Evolutionary conservation across 2,797 vertebrate species (phyloP).

Genomic region (Glossophaga mutica): DNA sequence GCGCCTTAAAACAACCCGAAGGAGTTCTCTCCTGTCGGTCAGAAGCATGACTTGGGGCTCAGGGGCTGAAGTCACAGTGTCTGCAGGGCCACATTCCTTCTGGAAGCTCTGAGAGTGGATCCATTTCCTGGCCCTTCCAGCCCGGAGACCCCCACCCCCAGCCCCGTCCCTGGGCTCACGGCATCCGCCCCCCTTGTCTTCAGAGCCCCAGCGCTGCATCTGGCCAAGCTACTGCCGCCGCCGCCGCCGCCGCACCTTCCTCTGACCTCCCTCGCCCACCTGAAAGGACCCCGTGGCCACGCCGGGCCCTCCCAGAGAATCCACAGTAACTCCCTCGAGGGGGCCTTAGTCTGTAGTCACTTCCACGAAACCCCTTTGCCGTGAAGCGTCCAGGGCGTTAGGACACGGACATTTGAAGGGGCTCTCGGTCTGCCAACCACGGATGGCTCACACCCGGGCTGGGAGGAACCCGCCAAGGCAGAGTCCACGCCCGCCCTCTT

Average conservation of each 20-base stretch:
- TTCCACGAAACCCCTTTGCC: too few species aligned
- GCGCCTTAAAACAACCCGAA: background rate
- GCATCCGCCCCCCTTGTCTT: too few species aligned
- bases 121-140: background rate
- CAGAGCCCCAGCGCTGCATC: accelerated
- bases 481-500: background rate
- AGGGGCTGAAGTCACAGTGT: background rate
- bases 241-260: background rate
- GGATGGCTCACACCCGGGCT: background rate
- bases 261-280: background rate
- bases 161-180: accelerated
- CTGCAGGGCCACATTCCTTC: background rate
- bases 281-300: background rate
- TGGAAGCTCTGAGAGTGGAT: accelerated
- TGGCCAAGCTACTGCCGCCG: accelerated
- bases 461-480: too few species aligned
- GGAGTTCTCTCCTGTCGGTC: accelerated
- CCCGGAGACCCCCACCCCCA: background rate
- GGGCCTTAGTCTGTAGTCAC: background rate
- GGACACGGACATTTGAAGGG: background rate
- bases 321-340: too few species aligned
- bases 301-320: background rate
- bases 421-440: background rate
- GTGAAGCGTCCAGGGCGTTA: accelerated
- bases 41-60: background rate